Base-by-base conservation (phyloP, 2,113 vertebrate genomes). In the Alectura lathami region DNA sequence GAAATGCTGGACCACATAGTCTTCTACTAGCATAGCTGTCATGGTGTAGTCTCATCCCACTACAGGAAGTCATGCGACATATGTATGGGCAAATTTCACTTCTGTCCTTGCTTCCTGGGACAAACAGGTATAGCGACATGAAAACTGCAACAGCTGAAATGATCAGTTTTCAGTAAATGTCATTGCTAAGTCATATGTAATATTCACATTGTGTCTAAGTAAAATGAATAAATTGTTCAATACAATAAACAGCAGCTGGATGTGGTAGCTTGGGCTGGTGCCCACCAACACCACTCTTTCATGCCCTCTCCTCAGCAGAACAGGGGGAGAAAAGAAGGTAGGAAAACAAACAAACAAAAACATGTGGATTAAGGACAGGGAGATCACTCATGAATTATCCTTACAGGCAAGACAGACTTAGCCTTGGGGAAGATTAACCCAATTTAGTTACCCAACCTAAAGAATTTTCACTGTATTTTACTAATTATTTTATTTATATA, bases 41-140 rank as follows among this genome's bases (percentile, higher is more conserved):
- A 70, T 56, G 30, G 26, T 79, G 66, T 53, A 80, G 13, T 15
- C 17, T 80, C 6, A 12, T 83, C 87, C 40, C 17, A 60, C 26
- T 59, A 42, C 32, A 56, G 40, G 26, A 38, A 6, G 4, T 42
- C 15, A 56, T 89, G 32, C 14, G 45, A 13, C 56, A 18, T 15
- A 23, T 0, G 1, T 57, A n/a, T 40, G 15, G 60, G 11, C 40
- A 69, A 40, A 7, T 59, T 80, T 72, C 0, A 0, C 8, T 77
- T 64, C 47, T 80, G 82, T 83, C 20, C 9, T 73, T 88, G 16
- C n/a, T 32, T 32, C 43, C 2, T 0, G 18, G 9, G 30, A 54
- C 80, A 72, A 47, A n/a, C 13, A 64, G 2, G 1, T 43, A 24
- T 6, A 50, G 51, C 85, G 38, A 2, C 32, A 56, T 23, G 9